Conservation (phyloP, 2,888 invertebrate genomes). For the Cremastobaeus sp. region DNA sequence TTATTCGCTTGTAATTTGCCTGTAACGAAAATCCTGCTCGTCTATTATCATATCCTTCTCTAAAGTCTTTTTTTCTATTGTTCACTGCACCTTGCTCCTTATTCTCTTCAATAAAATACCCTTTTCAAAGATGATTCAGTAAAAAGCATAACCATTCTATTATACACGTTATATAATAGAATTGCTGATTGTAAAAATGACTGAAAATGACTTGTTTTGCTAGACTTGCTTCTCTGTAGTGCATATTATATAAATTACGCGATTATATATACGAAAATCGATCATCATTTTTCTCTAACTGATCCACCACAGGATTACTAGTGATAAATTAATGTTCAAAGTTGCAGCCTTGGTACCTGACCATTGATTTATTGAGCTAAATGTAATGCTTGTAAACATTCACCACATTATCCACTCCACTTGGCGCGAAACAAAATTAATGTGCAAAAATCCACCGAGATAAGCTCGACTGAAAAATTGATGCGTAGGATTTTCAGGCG, state of each 20-base stretch:
- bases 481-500: not conserved
- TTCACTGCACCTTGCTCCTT: not conserved
- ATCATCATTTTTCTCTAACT: conserved; percentile 42
- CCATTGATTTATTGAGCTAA: conserved; percentile 45
- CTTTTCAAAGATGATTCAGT: too few species aligned
- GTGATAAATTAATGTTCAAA: conserved; percentile 51
- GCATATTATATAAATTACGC: too few species aligned
- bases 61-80: conserved; percentile 2
- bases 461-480: conserved; percentile 14
- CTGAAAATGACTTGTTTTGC: too few species aligned
- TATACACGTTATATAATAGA: too few species aligned
- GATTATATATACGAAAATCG: too few species aligned
- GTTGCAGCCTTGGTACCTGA: conserved; percentile 31
- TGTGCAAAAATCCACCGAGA: conserved; percentile 39
- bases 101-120: too few species aligned
- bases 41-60: conserved; percentile 52
- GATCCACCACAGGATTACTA: conserved; percentile 47
- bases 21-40: conserved; percentile 35
- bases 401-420: conserved; percentile 27
- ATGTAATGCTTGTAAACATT: conserved; percentile 36
- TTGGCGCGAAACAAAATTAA: conserved; percentile 27
- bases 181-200: too few species aligned
- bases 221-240: too few species aligned
- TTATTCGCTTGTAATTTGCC: conserved; percentile 17
- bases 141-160: too few species aligned